phyloP scores from a whole-genome alignment of 1,140 invertebrate genomes.

The Drosophila pseudoobscura region DNA sequence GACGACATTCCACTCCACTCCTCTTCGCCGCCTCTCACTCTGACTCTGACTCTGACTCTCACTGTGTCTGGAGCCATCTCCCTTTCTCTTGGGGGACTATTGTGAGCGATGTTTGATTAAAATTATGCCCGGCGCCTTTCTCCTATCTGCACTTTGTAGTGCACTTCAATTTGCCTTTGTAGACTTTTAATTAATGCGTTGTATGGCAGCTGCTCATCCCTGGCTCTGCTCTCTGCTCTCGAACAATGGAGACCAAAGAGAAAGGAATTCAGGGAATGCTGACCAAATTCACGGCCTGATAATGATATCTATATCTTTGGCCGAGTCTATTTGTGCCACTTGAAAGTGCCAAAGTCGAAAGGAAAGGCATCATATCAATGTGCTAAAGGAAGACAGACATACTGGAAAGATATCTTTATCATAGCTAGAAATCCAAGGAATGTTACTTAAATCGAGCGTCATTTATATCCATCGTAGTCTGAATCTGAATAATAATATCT shows the following conservation, averaged over 20 bases:
- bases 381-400: no score
- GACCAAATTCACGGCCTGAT: no score
- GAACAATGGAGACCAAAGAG: slow-evolving; percentile 20
- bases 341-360: no score
- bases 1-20: not conserved
- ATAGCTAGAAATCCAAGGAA: no score
- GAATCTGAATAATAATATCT: no score
- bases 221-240: not conserved
- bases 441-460: no score
- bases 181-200: slow-evolving; percentile 72
- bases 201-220: slow-evolving; percentile 13
- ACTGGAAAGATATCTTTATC: no score
- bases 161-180: slow-evolving; percentile 70
- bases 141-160: slow-evolving; percentile 43
- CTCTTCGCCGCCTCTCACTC: not conserved
- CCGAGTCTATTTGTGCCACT: no score
- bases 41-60: slow-evolving; percentile 2
- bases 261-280: no score
- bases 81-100: slow-evolving; percentile 20
- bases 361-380: no score
- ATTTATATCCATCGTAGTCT: no score
- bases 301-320: no score
- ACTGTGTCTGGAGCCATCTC: not conserved
- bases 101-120: slow-evolving; percentile 75
- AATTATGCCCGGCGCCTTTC: slow-evolving; percentile 63